A percentile compares a stretch with the other conserved stretches of the same genome.
phyloP scores from a whole-genome alignment of 2,888 invertebrate species.

The Ctenicera cuprea region DNA sequence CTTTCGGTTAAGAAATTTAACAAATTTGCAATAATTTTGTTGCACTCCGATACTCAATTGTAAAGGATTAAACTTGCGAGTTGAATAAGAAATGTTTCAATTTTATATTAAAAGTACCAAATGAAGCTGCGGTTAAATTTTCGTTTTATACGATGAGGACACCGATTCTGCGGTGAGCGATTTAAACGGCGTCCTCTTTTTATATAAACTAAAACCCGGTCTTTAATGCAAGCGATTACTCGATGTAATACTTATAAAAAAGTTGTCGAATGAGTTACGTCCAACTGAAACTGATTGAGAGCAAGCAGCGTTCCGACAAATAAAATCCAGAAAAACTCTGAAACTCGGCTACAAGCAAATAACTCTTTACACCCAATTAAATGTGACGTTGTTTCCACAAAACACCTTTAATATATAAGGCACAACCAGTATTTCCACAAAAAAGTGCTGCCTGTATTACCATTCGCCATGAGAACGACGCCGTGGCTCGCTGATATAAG shows the following conservation, averaged over 20 bases:
- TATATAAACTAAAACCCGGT: slow-evolving; percentile 6
- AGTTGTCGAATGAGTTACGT: slow-evolving; percentile 37
- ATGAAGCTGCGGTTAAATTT: slow-evolving; percentile 4
- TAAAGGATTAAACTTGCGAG: too few relatives aligned
- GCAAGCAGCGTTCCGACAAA: slow-evolving; percentile 43
- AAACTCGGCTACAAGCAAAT: slow-evolving; percentile 57
- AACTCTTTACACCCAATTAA: slow-evolving; percentile 61
- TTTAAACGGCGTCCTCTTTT: slow-evolving; percentile 16
- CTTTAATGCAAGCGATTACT: slow-evolving; percentile 22
- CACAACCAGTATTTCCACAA: slow-evolving; percentile 55
- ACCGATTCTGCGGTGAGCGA: slow-evolving; percentile 12
- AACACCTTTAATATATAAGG: slow-evolving; percentile 57
- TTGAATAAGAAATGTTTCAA: too few relatives aligned
- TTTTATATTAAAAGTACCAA: too few relatives aligned
- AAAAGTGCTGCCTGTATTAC: slow-evolving; percentile 47
- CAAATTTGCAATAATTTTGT: too few relatives aligned
- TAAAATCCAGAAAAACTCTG: slow-evolving; percentile 44
- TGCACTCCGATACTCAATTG: too few relatives aligned
- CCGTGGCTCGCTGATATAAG: background rate
- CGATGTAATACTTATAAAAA: slow-evolving; percentile 30
- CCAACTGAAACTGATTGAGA: slow-evolving; percentile 29
- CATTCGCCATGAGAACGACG: slow-evolving; percentile 45
- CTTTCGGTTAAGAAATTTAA: too few relatives aligned
- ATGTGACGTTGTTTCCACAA: slow-evolving; percentile 57
- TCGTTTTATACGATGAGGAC: background rate